Evolutionary conservation across 2,888 invertebrate genomes (phyloP).

Genomic region (Dusona sp.): DNA sequence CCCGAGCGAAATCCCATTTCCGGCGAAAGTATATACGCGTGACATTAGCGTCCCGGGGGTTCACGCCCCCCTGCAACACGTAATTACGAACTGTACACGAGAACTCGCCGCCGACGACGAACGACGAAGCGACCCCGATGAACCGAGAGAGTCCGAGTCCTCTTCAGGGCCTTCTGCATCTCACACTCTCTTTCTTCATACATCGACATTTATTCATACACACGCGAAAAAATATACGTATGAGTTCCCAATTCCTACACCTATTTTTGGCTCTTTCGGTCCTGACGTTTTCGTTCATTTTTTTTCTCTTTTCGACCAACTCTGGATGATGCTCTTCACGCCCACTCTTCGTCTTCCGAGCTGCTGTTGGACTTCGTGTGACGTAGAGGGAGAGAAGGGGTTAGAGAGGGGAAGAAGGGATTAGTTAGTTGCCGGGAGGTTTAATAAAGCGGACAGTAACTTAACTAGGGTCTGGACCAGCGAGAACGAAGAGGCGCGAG

Average conservation of each 20-base stretch:
- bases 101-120: conserved; percentile 61
- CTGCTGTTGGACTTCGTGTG: conserved; percentile 43
- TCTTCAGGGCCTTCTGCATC: conserved; percentile 23
- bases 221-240: background rate
- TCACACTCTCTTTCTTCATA: conserved; percentile 16
- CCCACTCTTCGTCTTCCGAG: conserved; percentile 57
- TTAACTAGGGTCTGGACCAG: conserved; percentile 65
- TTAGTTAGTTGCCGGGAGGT: conserved; percentile 73
- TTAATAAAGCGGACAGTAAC: conserved; percentile 73
- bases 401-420: conserved; percentile 51
- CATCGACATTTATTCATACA: conserved; percentile 28
- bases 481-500: conserved; percentile 35
- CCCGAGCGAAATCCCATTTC: conserved; percentile 74
- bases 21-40: conserved; percentile 72
- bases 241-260: conserved; percentile 40
- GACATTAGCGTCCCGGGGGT: conserved; percentile 72
- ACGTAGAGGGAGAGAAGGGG: conserved; percentile 37
- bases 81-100: conserved; percentile 70
- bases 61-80: conserved; percentile 73
- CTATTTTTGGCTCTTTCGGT: conserved; percentile 65
- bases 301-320: conserved; percentile 31
- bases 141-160: conserved; percentile 23
- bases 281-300: conserved; percentile 56
- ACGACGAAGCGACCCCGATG: conserved; percentile 42
- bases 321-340: conserved; percentile 52